Conservation (phyloP, 2,888 invertebrate species). For the Prionchulus punctatus region DNA sequence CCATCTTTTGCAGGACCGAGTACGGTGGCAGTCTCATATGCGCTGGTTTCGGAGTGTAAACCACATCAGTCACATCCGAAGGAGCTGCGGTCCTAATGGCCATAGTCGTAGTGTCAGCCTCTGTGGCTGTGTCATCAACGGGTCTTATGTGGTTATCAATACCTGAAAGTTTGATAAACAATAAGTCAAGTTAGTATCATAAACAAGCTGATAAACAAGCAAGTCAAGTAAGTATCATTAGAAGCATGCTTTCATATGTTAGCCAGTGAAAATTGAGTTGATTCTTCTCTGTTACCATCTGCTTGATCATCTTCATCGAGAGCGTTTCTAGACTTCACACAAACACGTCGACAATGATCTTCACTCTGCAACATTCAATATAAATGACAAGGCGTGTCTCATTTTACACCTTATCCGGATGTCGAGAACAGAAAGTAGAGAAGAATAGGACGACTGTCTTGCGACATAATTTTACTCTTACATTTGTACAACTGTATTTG, state of each 20-base stretch:
- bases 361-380: conserved; percentile 25
- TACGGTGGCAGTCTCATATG: no score
- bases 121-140: conserved; percentile 4
- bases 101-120: conserved; percentile 9
- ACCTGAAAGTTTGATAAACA: background rate
- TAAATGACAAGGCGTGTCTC: background rate
- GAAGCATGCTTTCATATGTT: no score
- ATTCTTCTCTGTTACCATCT: background rate
- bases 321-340: conserved; percentile 19
- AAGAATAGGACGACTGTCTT: background rate
- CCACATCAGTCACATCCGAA: no score
- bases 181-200: no score
- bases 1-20: no score
- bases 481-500: background rate
- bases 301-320: background rate
- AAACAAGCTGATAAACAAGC: no score
- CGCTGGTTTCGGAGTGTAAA: no score
- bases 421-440: background rate
- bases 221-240: no score
- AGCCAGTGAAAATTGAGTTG: no score
- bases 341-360: conserved; percentile 34
- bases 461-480: background rate
- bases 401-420: background rate
- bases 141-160: no score
- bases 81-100: no score